Evolutionary conservation across 2,888 invertebrate species (phyloP).

Genomic region (Apamea anceps): DNA sequence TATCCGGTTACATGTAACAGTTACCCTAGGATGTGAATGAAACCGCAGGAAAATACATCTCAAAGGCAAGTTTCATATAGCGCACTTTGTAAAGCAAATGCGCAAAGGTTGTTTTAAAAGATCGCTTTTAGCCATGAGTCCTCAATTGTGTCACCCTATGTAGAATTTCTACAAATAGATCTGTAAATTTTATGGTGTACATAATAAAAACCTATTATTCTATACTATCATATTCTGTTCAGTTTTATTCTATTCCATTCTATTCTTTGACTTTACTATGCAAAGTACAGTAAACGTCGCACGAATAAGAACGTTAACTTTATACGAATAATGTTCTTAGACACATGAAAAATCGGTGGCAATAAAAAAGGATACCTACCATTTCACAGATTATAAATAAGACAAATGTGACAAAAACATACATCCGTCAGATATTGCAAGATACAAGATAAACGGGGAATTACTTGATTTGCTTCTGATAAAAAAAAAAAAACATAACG

Average conservation of each 20-base stretch:
- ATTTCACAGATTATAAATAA: constrained; percentile 23
- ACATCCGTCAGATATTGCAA: constrained; percentile 19
- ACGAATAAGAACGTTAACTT: neutral
- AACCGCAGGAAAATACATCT: neutral
- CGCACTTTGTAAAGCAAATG: neutral
- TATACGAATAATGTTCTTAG: neutral
- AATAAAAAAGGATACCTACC: neutral
- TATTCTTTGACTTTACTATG: neutral
- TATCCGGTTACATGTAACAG: too few relatives aligned
- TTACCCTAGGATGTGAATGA: neutral
- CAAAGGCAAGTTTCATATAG: neutral
- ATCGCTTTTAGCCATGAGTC: neutral
- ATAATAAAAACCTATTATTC: neutral
- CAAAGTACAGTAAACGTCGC: neutral
- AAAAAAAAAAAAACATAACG: constrained; percentile 6
- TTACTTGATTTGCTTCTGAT: neutral
- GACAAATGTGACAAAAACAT: neutral
- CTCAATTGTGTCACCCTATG: neutral
- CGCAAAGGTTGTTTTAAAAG: neutral
- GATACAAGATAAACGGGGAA: constrained; percentile 15
- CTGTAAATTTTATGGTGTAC: neutral
- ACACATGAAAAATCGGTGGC: neutral
- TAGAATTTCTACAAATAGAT: neutral
- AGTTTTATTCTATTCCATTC: neutral
- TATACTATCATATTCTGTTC: neutral